Evolutionary conservation across 2,888 invertebrate species (phyloP).

Genomic region (Polymixis lichenea): DNA sequence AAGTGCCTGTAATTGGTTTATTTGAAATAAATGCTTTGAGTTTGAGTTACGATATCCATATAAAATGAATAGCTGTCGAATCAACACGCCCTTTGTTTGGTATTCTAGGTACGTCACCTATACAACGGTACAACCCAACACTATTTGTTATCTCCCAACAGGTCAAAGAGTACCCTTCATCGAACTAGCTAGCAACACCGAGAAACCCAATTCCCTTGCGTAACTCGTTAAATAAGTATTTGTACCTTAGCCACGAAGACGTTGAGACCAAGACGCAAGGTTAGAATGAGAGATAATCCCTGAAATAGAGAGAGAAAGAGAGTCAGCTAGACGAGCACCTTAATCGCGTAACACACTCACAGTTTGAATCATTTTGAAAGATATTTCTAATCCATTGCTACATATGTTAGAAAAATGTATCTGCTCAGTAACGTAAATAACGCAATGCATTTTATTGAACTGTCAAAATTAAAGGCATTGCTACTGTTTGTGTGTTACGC

Average conservation of each 20-base stretch:
- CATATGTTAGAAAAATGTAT: too few relatives aligned
- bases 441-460: too few relatives aligned
- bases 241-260: not conserved
- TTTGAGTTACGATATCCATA: too few relatives aligned
- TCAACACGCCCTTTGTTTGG: not conserved
- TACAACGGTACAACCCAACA: not conserved
- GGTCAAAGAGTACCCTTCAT: not conserved
- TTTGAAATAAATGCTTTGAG: too few relatives aligned
- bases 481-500: too few relatives aligned
- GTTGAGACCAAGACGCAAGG: not conserved
- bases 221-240: not conserved
- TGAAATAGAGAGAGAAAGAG: not conserved
- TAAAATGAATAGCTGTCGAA: not conserved
- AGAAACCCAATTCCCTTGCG: not conserved
- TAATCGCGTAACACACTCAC: too few relatives aligned
- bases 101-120: not conserved
- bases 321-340: not conserved
- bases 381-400: too few relatives aligned
- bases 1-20: too few relatives aligned
- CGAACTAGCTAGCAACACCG: not conserved
- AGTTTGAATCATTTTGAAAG: too few relatives aligned
- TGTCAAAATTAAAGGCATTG: too few relatives aligned
- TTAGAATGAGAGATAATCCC: too few relatives aligned
- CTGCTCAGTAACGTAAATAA: too few relatives aligned
- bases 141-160: not conserved